Base-by-base conservation (phyloP, 2,797 vertebrate genomes). In the Selene dorsalis region DNA sequence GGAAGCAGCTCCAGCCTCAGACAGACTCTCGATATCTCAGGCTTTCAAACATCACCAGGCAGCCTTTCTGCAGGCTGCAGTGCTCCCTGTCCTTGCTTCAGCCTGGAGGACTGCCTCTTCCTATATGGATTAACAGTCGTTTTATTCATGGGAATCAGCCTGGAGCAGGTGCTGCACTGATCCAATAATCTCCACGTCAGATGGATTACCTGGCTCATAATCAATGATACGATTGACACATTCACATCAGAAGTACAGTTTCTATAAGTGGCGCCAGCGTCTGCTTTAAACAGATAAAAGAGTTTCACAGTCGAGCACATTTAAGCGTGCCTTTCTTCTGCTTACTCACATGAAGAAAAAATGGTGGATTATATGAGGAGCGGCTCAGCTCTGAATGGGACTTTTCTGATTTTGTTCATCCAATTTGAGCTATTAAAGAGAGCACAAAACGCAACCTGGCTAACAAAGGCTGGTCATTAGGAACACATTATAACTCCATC, bases 201-300 rank as follows among this genome's bases (percentile, higher is more conserved):
- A 90, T 84, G 88, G 88, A 93, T 93, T 93, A 91, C 87, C 85
- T 85, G 82, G 58, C 84, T 84, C 74, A 74, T 84, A 88, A 92
- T 93, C 90, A 89, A 85, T 91, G 80, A 86, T 85, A 82, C 41
- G 63, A 92, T 81, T 91, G 91, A 93, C 87, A 89, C 73, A 39
- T 89, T 68, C 74, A 72, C 74, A 87, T 89, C 72, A 82, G 58
- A 86, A 83, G 83, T 75, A 63, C 69, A 56, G 66, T 71, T 80
- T 47, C 72, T 59, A 47, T 77, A 67, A 84, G 65, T 13, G 7
- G 43, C 6, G 16, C 16, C 6, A 11, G 67, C 52, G 18, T 75
- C 89, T 92, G 87, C 85, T 89, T 82, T 69, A 75, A 86, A 87
- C 77, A 87, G 90, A 93, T 93, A 90, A 92, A 86, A 79, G 72